These are phyloP conservation scores for Carpatolechia fugitivella DNA, from an alignment of 2,888 invertebrate species.

Conservation along the genomic window DNA sequence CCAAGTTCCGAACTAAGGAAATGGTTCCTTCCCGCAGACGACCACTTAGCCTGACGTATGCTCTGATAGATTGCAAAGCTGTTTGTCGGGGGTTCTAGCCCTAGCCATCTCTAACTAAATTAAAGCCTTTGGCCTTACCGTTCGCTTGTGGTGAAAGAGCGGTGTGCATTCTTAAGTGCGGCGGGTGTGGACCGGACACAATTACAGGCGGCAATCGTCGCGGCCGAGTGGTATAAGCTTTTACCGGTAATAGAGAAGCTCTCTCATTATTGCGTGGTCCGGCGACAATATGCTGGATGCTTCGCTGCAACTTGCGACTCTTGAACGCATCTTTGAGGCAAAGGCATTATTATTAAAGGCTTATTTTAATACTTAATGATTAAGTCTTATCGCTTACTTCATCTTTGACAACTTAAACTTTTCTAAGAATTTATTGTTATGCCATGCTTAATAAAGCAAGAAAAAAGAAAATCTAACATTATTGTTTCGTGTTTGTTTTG, in stretches of 20 bases:
- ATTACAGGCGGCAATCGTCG: constrained; percentile 68
- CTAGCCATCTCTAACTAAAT: constrained; percentile 24
- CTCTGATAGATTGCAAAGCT: constrained; percentile 33
- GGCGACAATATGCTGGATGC: constrained; percentile 28
- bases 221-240: constrained; percentile 58
- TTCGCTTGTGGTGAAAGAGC: constrained; percentile 27
- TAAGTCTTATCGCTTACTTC: no score
- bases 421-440: no score
- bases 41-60: constrained; percentile 33
- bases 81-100: constrained; percentile 24
- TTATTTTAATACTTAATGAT: no score
- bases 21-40: constrained; percentile 28
- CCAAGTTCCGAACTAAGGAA: constrained; percentile 43
- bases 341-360: not conserved
- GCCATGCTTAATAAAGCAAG: no score
- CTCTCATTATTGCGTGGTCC: constrained; percentile 63
- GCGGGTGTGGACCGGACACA: constrained; percentile 58
- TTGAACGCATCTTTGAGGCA: not conserved
- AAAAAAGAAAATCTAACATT: no score
- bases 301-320: constrained; percentile 5
- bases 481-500: no score
- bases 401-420: no score
- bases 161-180: constrained; percentile 41
- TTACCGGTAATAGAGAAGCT: constrained; percentile 58
- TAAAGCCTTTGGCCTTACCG: constrained; percentile 28